phyloP scores from a whole-genome alignment of 2,797 vertebrate species.

The Chelonia mydas region DNA sequence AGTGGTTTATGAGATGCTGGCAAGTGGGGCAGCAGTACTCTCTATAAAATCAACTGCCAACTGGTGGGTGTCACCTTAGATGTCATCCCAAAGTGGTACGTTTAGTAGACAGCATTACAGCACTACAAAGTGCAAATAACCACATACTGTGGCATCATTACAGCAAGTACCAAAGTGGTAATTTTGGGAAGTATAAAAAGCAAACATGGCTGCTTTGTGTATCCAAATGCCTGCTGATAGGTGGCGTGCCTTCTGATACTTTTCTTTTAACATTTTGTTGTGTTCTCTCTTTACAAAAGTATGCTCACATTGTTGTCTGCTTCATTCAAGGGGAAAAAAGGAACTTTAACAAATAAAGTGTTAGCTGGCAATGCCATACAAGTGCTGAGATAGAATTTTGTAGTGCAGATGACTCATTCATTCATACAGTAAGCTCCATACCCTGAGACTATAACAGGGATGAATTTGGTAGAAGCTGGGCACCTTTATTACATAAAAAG shows the following conservation, averaged over 20 bases:
- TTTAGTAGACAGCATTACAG: background rate
- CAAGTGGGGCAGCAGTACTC: background rate
- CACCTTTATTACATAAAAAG: background rate
- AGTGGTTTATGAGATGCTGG: background rate
- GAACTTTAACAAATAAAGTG: background rate
- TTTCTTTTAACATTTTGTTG: conserved; percentile 20
- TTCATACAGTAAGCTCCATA: background rate
- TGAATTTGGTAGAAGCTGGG: background rate
- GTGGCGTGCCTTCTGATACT: conserved; percentile 12
- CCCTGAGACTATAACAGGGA: background rate
- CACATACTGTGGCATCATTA: conserved; percentile 24
- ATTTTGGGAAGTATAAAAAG: conserved; percentile 62
- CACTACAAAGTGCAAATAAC: conserved; percentile 33
- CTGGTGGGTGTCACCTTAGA: background rate
- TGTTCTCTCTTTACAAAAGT: conserved; percentile 3
- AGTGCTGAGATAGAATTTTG: background rate
- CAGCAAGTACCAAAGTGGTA: conserved; percentile 18
- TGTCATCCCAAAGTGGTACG: background rate
- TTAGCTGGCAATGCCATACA: background rate
- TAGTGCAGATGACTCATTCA: background rate
- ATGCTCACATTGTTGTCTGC: background rate
- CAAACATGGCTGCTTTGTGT: conserved; percentile 7
- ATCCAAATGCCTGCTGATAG: conserved; percentile 53
- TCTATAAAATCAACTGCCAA: background rate
- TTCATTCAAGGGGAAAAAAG: background rate